Base-by-base conservation (phyloP, 2,113 vertebrate species). In the Ardeotis arabs region DNA sequence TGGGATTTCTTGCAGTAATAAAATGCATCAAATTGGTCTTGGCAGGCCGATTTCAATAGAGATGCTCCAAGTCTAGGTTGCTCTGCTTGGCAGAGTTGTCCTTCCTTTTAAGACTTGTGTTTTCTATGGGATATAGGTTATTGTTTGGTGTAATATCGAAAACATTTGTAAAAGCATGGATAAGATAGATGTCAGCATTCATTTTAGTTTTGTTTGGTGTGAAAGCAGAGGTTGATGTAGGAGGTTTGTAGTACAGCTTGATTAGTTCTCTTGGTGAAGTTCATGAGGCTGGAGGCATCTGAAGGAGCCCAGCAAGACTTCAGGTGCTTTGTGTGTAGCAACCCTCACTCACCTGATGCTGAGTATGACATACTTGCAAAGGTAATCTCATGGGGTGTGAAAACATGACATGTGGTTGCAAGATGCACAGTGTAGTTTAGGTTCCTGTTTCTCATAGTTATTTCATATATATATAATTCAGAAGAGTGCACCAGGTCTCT, bases 1-100 rank as follows among this genome's bases (percentile, higher is more conserved):
- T 96, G 96, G 97, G 96, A 92, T 97, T 97, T 74, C 90, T 91
- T 97, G 97, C 96, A 98, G 96, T 95, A 96, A 95, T 95, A 95
- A 96, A 96, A 90, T n/a, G 28, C 85, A 94, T 93, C 22, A 74
- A 64, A 90, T 79, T 96, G 84, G 84, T 92, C 83, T 96, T 95
- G 93, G 93, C 93, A 87, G 67, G 22, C 67, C 94, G 49, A 94
- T 92, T 88, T 92, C 60, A 89, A 17, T 8, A 75, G 84, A 76
- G 68, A 41, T 84, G 58, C 52, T 75, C 47, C 64, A 87, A 96
- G 79, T 89, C 96, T 87, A 90, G 85, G 63, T 92, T 91, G 41
- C 53, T 84, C 12, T 88, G n/a, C 63, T 75, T 92, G 90, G 91
- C 87, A 3, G 35, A 70, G 76, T 33, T 75, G 76, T 92, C 83